These are phyloP conservation scores for Helogale parvula DNA, from an alignment of 2,113 vertebrate species.

Conservation along the genomic window DNA sequence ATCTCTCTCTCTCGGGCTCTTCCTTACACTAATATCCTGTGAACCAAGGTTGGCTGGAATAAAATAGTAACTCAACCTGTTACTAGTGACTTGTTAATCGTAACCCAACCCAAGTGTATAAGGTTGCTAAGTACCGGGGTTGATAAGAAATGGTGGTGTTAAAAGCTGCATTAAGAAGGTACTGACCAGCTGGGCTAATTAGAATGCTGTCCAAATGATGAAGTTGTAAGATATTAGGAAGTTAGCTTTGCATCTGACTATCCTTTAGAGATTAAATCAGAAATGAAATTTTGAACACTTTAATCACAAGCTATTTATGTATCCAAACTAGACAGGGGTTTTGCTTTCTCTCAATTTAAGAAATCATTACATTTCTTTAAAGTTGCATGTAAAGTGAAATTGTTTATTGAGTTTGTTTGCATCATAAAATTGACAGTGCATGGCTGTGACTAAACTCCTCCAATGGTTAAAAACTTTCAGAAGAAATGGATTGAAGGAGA, in stretches of 20 bases:
- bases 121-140: background rate
- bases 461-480: background rate
- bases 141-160: background rate
- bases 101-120: background rate
- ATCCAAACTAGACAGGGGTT: background rate
- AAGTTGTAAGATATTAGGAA: background rate
- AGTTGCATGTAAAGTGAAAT: background rate
- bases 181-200: background rate
- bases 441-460: background rate
- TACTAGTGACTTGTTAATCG: too few relatives aligned
- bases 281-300: background rate
- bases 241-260: background rate
- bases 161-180: background rate
- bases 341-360: background rate
- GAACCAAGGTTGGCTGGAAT: background rate
- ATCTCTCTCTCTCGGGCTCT: background rate
- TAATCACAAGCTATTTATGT: background rate
- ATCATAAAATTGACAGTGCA: background rate
- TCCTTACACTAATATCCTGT: background rate
- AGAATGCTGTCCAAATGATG: background rate
- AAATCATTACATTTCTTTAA: background rate
- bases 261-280: background rate
- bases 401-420: background rate
- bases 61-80: background rate
- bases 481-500: background rate